These are phyloP conservation scores for Cacoxenus indagator DNA, from an alignment of 2,888 invertebrate species.

Conservation along the genomic window DNA sequence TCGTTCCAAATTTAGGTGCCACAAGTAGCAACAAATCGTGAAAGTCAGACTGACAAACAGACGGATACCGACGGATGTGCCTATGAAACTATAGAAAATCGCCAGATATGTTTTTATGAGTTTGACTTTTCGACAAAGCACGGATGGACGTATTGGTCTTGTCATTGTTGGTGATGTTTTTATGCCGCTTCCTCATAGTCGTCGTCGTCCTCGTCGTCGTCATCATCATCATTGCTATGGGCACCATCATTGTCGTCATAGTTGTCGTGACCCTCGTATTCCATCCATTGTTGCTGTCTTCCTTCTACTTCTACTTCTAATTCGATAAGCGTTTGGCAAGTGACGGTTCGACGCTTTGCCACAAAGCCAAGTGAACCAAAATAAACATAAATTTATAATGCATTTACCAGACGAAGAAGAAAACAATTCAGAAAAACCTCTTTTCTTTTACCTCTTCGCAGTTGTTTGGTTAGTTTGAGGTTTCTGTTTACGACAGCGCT, in stretches of 20 bases:
- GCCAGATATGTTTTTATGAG: conserved; percentile 23
- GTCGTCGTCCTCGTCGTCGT: background rate
- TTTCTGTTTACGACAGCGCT: background rate
- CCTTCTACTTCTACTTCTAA: conserved; percentile 34
- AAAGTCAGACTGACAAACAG: background rate
- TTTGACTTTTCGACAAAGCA: conserved; percentile 27
- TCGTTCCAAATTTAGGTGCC: conserved; percentile 35
- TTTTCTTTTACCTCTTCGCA: background rate
- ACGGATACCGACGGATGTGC: background rate
- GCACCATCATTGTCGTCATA: background rate
- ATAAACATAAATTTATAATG: conserved; percentile 16
- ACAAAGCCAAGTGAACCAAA: conserved; percentile 34
- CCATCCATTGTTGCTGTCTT: conserved; percentile 20
- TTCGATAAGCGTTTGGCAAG: conserved; percentile 33
- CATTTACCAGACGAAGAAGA: too few species aligned
- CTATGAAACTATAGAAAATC: background rate
- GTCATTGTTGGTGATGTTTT: conserved; percentile 6
- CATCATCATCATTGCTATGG: background rate
- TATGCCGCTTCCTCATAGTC: background rate
- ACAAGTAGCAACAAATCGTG: conserved; percentile 29
- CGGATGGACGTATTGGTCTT: conserved; percentile 24
- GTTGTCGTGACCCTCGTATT: conserved; percentile 16
- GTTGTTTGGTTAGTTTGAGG: background rate
- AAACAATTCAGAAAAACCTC: conserved; percentile 8
- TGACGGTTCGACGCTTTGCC: conserved; percentile 45